phyloP scores from a whole-genome alignment of 1,140 invertebrate species.

The Macrosteles quadrilineatus region DNA sequence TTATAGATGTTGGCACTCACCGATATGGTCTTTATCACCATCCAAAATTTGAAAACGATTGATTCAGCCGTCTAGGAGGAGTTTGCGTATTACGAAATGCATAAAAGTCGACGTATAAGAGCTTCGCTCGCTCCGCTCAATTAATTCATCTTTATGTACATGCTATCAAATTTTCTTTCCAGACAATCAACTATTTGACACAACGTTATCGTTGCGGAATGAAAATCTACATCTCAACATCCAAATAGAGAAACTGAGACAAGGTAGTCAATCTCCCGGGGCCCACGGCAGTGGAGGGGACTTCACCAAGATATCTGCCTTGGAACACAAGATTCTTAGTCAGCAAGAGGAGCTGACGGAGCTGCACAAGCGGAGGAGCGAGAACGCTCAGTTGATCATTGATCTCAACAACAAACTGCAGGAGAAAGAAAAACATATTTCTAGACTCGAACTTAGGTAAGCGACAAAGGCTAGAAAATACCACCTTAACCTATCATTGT shows the following conservation, averaged over 20 bases:
- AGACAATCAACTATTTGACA: conserved; percentile 89
- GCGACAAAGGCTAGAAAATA: no score
- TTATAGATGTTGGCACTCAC: no score
- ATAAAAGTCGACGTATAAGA: no score
- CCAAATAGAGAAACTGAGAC: conserved; percentile 78
- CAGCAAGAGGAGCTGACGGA: conserved; percentile 93
- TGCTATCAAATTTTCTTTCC: no score
- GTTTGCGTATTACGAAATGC: no score
- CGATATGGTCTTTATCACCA: no score
- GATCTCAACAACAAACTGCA: conserved; percentile 84
- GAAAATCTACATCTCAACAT: conserved; percentile 84
- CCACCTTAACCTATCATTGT: no score
- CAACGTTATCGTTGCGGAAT: conserved; percentile 69
- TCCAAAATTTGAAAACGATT: no score
- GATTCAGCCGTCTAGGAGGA: no score
- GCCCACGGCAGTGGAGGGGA: conserved; percentile 48
- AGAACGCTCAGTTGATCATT: conserved; percentile 91
- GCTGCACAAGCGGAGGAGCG: conserved; percentile 82
- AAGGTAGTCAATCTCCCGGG: conserved; percentile 52
- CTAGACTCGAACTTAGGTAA: conserved; percentile 68
- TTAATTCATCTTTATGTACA: no score
- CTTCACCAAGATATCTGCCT: conserved; percentile 56
- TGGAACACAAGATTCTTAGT: conserved; percentile 82
- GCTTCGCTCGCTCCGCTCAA: no score
- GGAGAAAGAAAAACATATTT: conserved; percentile 78